Conservation (phyloP, 1,140 invertebrate species). For the Drosophila quadrilineata region DNA sequence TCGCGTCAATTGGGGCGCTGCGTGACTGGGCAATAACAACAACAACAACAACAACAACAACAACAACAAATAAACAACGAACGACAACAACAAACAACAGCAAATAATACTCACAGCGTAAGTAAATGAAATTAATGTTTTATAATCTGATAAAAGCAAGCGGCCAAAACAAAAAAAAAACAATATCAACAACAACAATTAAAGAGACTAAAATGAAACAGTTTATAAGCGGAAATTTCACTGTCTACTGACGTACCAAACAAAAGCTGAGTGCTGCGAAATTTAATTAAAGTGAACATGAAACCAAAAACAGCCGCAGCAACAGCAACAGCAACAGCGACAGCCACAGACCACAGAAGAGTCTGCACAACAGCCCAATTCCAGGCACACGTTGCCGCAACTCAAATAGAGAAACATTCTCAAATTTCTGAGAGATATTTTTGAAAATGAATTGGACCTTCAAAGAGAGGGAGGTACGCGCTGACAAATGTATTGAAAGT, state of each 20-base stretch:
- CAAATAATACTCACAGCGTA: conserved; percentile 39
- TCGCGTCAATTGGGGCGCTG: conserved; percentile 59
- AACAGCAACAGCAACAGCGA: too few species aligned
- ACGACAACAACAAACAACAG: background rate
- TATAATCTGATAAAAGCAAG: conserved; percentile 67
- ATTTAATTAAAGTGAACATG: background rate
- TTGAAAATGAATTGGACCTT: too few species aligned
- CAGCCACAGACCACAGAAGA: too few species aligned
- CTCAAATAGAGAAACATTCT: too few species aligned
- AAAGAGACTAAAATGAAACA: conserved; percentile 13
- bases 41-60: conserved; percentile 14
- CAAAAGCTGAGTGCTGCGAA: conserved; percentile 21
- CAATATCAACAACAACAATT: background rate
- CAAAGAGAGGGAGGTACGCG: too few species aligned
- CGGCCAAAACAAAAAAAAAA: conserved; percentile 44
- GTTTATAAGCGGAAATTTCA: background rate
- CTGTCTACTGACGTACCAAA: background rate
- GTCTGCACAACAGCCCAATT: too few species aligned
- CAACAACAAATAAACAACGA: conserved; percentile 4
- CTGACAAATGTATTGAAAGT: background rate
- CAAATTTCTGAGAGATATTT: too few species aligned
- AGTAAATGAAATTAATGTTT: conserved; percentile 74
- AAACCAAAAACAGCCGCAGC: too few species aligned
- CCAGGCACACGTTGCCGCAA: too few species aligned
- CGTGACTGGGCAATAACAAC: conserved; percentile 36